A percentile compares a stretch with the other conserved stretches of the same genome.
phyloP scores from a whole-genome alignment of 1,140 invertebrate species.

The Lepidotrigona ventralis region DNA sequence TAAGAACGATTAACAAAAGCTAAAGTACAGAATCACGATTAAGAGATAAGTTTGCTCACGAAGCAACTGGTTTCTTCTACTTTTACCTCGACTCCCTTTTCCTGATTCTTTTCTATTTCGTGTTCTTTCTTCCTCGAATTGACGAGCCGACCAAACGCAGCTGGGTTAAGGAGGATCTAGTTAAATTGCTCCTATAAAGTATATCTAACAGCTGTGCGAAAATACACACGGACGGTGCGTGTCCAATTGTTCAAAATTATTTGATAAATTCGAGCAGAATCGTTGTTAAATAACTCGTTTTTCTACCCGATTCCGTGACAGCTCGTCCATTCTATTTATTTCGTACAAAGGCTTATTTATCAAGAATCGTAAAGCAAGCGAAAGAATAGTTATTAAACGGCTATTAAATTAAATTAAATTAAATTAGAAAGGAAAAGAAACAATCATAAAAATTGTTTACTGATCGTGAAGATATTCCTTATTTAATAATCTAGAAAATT shows the following conservation, averaged over 20 bases:
- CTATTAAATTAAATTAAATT: neutral
- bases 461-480: no score
- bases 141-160: constrained; percentile 52
- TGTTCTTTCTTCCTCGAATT: constrained; percentile 5
- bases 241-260: constrained; percentile 12
- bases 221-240: neutral
- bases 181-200: constrained; percentile 63
- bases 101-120: neutral
- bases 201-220: constrained; percentile 52
- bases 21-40: constrained; percentile 40
- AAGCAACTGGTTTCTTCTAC: neutral
- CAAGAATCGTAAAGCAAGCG: no score
- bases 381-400: neutral
- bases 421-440: neutral
- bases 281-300: constrained; percentile 7
- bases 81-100: neutral
- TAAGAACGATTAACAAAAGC: constrained; percentile 36
- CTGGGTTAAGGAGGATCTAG: constrained; percentile 64
- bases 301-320: neutral
- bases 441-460: neutral
- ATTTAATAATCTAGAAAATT: no score
- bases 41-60: constrained; percentile 43
- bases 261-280: neutral
- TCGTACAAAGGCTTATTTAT: no score
- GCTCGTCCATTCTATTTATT: no score